Base-by-base conservation (phyloP, 2,797 vertebrate genomes). In the Morelia viridis region DNA sequence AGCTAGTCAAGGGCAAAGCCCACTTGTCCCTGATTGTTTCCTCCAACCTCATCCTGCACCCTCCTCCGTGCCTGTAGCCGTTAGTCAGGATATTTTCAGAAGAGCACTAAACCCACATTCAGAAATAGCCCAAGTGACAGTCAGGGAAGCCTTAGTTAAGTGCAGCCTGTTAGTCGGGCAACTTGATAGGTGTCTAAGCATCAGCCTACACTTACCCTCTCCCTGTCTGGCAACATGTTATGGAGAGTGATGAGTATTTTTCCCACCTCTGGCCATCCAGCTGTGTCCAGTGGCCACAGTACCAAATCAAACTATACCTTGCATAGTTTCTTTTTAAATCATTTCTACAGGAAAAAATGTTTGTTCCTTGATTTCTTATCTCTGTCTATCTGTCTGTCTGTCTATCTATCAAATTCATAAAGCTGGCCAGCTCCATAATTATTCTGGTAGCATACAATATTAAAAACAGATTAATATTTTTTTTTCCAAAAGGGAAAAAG, bases 401-500 rank as follows among this genome's bases (percentile, higher is more conserved):
- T 35, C 35, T 35, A 35, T 41, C 41, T 80, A 35, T 5, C 71
- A 0, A 3, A 22, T 46, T 35, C 41, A 46, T 80, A 41, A 46
- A 46, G 35, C 19, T 46, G 41, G 35, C 11, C 35, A 4, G 11
- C 19, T 11, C 76, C 76, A 80, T 2, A 46, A 80, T 80, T 80
- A 80, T 10, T 12, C 76, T 80, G 76, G 9, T 46, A 80, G 9
- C 76, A 19, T 11, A 80, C 50, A 53, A 53, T 53, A 3, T 76
- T 76, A 76, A 76, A 76, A 76, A 22, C 71, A 24, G 35, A 80
- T 80, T 24, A 46, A 80, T 80, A 46, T 80, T 1, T 8, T 64
- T 64, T 28, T 64, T 4, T 0, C 76, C 35, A 46, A 46, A 80
- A 6, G 22, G 71, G 9, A 0, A 12, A 24, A 46, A 5, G 0